Evolutionary conservation across 1,140 invertebrate species (phyloP).

Genomic region (Aphaenogaster rudis): DNA sequence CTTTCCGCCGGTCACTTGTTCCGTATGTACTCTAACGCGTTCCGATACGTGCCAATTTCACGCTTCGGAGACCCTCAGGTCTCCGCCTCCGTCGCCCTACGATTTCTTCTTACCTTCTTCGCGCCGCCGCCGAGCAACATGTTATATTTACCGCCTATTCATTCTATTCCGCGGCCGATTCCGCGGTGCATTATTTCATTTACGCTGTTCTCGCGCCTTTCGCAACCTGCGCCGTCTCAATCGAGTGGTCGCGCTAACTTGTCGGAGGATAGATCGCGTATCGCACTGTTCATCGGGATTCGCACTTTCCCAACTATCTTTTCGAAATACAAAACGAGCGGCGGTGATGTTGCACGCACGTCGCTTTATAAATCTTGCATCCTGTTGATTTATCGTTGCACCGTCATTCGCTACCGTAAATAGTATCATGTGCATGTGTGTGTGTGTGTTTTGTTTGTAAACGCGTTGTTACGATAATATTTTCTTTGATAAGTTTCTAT

Average conservation of each 20-base stretch:
- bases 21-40: constrained; percentile 56
- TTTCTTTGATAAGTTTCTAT: constrained; percentile 30
- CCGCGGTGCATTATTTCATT: constrained; percentile 57
- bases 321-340: constrained; percentile 43
- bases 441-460: not conserved
- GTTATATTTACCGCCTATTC: constrained; percentile 53
- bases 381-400: constrained; percentile 31
- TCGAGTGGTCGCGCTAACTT: constrained; percentile 46
- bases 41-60: constrained; percentile 66
- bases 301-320: constrained; percentile 46
- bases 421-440: not conserved
- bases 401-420: constrained; percentile 2
- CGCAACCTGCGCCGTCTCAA: constrained; percentile 57
- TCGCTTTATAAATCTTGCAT: constrained; percentile 29
- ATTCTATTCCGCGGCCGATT: constrained; percentile 41
- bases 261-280: constrained; percentile 39
- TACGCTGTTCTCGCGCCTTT: constrained; percentile 36
- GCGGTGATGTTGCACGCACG: constrained; percentile 4
- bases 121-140: constrained; percentile 3
- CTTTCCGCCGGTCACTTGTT: constrained; percentile 25
- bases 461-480: constrained; percentile 17
- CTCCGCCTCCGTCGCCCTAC: constrained; percentile 44
- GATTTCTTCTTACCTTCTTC: constrained; percentile 37
- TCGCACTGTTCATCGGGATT: constrained; percentile 54
- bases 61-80: constrained; percentile 33